phyloP scores from a whole-genome alignment of 2,797 vertebrate genomes.

The Lepidocolaptes lacrymiger region DNA sequence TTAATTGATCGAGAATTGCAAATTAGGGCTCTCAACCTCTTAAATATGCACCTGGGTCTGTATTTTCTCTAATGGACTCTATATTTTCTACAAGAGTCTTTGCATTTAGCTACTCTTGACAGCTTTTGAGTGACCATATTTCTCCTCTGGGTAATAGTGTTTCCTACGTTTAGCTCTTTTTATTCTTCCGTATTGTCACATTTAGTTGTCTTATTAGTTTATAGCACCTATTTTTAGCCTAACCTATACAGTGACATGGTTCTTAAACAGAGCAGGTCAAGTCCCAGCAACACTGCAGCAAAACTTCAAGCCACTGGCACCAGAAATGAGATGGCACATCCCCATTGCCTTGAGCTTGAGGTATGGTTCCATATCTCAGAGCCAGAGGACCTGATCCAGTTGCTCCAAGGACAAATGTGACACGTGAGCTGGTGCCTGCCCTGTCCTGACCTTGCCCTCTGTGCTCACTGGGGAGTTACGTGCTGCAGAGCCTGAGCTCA shows the following conservation, averaged over 20 bases:
- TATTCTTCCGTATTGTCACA: background rate
- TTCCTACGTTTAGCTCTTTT: background rate
- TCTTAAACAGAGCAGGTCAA: background rate
- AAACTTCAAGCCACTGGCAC: background rate
- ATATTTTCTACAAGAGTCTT: background rate
- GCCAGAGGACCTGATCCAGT: background rate
- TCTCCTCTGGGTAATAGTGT: background rate
- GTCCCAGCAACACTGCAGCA: background rate
- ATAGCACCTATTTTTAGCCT: background rate
- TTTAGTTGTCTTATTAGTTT: background rate
- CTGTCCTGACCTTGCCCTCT: accelerated
- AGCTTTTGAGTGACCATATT: background rate
- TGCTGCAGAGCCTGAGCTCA: background rate
- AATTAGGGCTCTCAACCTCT: background rate
- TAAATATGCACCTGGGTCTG: background rate
- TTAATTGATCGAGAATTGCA: slow-evolving; percentile 2
- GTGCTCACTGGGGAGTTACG: accelerated
- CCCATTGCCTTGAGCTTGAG: background rate
- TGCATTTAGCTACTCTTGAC: background rate
- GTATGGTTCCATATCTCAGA: background rate
- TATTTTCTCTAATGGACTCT: slow-evolving; percentile 16
- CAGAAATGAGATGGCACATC: background rate
- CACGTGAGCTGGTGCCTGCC: accelerated
- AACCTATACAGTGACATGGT: accelerated
- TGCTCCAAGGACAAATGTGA: background rate